Evolutionary conservation across 2,797 vertebrate species (phyloP).

Genomic region (Streptopelia turtur): DNA sequence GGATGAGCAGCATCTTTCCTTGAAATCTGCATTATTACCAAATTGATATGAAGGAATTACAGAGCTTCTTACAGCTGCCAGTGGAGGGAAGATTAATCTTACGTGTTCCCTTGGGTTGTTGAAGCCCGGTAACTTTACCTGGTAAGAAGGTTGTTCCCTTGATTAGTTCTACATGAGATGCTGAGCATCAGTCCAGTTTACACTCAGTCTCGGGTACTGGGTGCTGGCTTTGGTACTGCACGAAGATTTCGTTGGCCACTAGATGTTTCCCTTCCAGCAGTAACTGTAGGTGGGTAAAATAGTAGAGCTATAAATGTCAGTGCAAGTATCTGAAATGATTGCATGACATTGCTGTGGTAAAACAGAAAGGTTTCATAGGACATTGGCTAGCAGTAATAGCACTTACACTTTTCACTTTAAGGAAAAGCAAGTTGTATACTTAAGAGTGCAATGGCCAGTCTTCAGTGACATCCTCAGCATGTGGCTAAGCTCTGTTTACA

Average conservation of each 20-base stretch:
- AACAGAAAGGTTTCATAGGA: not conserved
- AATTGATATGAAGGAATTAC: not conserved
- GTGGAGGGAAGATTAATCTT: not conserved
- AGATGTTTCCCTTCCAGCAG: not conserved
- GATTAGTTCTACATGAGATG: not conserved
- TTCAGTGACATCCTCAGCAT: not conserved
- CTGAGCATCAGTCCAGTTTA: not conserved
- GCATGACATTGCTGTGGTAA: not conserved
- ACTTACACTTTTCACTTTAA: not conserved
- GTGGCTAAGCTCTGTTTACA: not conserved
- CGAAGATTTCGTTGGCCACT: not conserved
- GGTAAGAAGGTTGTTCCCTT: not conserved
- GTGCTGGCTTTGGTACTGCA: not conserved
- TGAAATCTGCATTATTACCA: not conserved
- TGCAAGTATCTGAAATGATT: not conserved
- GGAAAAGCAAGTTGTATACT: not conserved
- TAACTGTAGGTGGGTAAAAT: not conserved
- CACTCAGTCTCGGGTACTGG: not conserved
- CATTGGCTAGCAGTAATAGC: not conserved
- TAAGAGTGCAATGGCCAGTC: not conserved
- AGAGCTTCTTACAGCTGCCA: not conserved
- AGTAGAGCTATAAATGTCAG: not conserved
- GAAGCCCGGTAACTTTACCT: not conserved
- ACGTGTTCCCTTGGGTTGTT: not conserved
- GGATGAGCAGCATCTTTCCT: not conserved